Evolutionary conservation across 2,888 invertebrate species (phyloP).

Genomic region (Resseliella maxima): DNA sequence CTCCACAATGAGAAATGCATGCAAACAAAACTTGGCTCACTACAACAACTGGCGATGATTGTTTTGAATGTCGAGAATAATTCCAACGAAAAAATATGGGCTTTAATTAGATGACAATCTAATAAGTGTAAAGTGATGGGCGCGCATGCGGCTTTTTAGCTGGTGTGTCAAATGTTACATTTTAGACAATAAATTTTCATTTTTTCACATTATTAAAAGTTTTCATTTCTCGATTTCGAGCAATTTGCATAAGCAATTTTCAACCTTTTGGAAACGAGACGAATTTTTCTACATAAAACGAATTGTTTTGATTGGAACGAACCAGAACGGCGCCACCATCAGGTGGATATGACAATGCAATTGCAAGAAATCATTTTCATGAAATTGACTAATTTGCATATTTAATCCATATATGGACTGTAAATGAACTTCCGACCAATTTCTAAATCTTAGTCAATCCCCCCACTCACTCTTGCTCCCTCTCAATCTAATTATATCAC

Average conservation of each 20-base stretch:
- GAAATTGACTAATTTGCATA: constrained; percentile 2
- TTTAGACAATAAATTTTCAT: background rate
- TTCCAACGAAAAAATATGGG: background rate
- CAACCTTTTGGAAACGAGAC: too few relatives aligned
- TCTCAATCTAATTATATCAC: background rate
- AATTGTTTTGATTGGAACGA: too few relatives aligned
- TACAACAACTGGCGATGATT: background rate
- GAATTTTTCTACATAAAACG: too few relatives aligned
- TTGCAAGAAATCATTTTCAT: background rate
- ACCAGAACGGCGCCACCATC: too few relatives aligned
- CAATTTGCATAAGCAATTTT: too few relatives aligned
- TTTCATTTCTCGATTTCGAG: background rate
- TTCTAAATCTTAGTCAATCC: too few relatives aligned
- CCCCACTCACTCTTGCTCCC: too few relatives aligned
- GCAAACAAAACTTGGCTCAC: background rate
- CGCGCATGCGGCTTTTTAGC: background rate
- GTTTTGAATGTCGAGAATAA: background rate
- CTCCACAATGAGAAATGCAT: background rate
- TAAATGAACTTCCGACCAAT: constrained; percentile 21
- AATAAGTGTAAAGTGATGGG: constrained; percentile 1
- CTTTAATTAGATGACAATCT: constrained; percentile 12
- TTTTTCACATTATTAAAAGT: background rate
- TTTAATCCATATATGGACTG: background rate
- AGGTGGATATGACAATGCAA: background rate
- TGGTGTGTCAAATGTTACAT: background rate